These are phyloP conservation scores for Reticulitermes lucifugus DNA, from an alignment of 2,888 invertebrate genomes.

Conservation along the genomic window DNA sequence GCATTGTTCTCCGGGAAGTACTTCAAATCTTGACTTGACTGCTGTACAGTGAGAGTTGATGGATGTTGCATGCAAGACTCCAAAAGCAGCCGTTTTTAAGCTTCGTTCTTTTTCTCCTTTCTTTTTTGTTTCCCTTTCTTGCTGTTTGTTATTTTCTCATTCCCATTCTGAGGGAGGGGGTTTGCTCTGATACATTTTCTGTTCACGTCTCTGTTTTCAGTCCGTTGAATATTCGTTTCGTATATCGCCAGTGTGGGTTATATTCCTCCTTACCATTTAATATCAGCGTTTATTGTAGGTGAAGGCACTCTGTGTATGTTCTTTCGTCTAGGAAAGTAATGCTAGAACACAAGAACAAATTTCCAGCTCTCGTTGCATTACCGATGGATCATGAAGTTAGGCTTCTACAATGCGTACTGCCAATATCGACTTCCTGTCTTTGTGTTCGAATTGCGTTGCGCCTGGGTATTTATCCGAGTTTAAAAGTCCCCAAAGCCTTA, in stretches of 20 bases:
- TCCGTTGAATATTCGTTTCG: conserved; percentile 3
- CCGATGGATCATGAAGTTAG: too few species aligned
- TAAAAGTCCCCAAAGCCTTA: too few species aligned
- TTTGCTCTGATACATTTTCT: conserved; percentile 1
- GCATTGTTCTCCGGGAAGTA: conserved; percentile 39
- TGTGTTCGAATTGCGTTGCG: too few species aligned
- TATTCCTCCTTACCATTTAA: background rate
- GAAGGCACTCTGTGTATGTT: background rate
- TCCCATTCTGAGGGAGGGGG: background rate
- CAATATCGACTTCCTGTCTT: too few species aligned
- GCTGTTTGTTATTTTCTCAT: conserved; percentile 31
- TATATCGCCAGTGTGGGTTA: conserved; percentile 18
- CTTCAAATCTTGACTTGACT: conserved; percentile 39
- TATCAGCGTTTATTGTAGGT: background rate
- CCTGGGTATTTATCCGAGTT: too few species aligned
- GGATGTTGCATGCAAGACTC: conserved; percentile 39
- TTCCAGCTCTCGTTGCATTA: too few species aligned
- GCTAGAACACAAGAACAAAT: background rate
- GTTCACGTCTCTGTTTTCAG: background rate
- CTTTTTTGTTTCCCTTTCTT: background rate
- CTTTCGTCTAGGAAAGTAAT: background rate
- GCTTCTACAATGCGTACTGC: too few species aligned
- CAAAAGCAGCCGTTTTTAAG: conserved; percentile 32
- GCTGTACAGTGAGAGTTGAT: conserved; percentile 20
- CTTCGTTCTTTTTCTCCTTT: background rate